Evolutionary conservation across 1,140 invertebrate genomes (phyloP).

Genomic region (Cephus cinctus): DNA sequence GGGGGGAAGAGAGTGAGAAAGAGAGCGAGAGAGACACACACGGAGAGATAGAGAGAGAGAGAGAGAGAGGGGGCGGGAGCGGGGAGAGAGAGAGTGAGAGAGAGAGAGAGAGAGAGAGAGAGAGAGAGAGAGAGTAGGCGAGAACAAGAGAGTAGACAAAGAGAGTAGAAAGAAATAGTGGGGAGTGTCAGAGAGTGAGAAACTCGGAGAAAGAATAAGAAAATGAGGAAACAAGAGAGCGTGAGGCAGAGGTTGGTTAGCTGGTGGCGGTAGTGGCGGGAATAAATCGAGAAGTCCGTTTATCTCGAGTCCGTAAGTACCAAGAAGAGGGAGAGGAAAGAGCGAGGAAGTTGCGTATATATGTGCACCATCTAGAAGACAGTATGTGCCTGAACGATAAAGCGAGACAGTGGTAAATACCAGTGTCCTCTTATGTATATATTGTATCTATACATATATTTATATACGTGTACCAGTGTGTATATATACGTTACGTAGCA

Average conservation of each 20-base stretch:
- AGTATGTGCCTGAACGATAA: no score
- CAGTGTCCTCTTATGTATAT: no score
- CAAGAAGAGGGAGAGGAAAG: no score
- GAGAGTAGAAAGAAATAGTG: slow-evolving; percentile 2
- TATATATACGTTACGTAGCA: background rate
- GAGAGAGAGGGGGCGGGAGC: background rate
- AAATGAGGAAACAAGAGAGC: slow-evolving; percentile 7
- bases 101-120: slow-evolving; percentile 4
- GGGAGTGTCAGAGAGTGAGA: slow-evolving; percentile 3
- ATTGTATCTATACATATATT: background rate
- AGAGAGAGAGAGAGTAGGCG: background rate
- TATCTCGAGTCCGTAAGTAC: no score
- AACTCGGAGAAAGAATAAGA: slow-evolving; percentile 5
- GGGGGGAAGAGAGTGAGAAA: slow-evolving; percentile 3
- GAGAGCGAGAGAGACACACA: background rate
- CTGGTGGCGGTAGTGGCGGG: no score
- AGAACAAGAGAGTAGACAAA: slow-evolving; percentile 3
- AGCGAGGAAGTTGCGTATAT: no score
- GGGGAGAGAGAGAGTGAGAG: background rate
- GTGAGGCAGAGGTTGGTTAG: slow-evolving; percentile 9
- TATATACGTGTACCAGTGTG: background rate
- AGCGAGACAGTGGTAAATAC: no score
- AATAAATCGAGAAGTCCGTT: no score
- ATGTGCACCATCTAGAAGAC: no score
- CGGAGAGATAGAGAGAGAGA: slow-evolving; percentile 8